Evolutionary conservation across 2,888 invertebrate species (phyloP).

Genomic region (Parelbella ahira): DNA sequence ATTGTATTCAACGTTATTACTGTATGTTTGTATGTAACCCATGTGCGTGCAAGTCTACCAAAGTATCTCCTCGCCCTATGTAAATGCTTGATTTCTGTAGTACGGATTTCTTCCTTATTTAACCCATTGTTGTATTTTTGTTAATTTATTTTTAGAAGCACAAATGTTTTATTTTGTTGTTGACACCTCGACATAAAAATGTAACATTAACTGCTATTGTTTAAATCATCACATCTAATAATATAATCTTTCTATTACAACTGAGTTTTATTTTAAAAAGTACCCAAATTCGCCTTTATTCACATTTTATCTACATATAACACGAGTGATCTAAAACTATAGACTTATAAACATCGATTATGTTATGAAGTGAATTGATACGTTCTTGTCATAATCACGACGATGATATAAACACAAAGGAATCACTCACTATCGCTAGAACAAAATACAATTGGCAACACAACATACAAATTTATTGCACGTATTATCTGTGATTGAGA

Average conservation of each 20-base stretch:
- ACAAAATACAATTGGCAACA: no score
- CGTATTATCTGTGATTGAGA: no score
- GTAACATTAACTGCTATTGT: constrained; percentile 74
- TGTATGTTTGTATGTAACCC: neutral
- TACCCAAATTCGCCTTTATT: no score
- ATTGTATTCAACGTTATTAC: no score
- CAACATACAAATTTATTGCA: no score
- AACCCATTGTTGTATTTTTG: constrained; percentile 73
- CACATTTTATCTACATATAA: no score
- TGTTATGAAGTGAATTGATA: no score
- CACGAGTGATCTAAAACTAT: no score
- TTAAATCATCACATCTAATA: constrained; percentile 77
- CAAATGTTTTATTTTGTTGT: constrained; percentile 76
- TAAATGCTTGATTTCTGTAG: constrained; percentile 58
- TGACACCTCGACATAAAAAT: constrained; percentile 71
- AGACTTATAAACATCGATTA: no score
- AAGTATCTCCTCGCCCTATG: constrained; percentile 69
- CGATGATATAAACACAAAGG: no score
- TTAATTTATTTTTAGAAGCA: constrained; percentile 78
- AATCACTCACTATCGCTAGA: no score
- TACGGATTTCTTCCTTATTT: constrained; percentile 45
- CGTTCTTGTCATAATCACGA: no score
- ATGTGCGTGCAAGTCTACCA: constrained; percentile 31
- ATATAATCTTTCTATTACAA: constrained; percentile 64
- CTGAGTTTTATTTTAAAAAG: constrained; percentile 44